Evolutionary conservation across 1,140 invertebrate genomes (phyloP), one percentile per base, ranked within the genome.

Genomic region (Pentalonia nigronervosa): DNA sequence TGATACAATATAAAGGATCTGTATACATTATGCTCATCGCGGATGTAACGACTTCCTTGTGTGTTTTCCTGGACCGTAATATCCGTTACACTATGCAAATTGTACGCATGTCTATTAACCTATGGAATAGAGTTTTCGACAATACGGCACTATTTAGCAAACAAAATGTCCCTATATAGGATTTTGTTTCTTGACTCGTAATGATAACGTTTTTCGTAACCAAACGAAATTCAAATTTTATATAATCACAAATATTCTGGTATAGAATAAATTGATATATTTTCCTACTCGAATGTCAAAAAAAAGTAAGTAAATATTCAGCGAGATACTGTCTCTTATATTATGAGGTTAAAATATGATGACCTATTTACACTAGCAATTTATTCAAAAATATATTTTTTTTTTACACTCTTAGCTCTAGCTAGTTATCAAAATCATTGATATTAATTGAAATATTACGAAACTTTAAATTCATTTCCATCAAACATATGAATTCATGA

Each of bases 21-120:
- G 47, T 36, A 53, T 53, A 36, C 47, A 53, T 53, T 53, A 89
- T 89, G 30, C 25, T 89, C 48, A 89, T 89, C 23, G 48, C 34
- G 34, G 88, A 56, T 56, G 34, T 41, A 89, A 89, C 34, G 88
- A 89, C 88, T 89, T 89, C 50, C 48, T 89, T 53, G n/a, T 50
- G 17, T 34, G 48, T 53, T 89, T 53, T 89, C n/a, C 87, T 53
- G 48, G 23, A 89, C 48, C 50, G 23, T 41, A 56, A 89, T 89
- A 89, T 89, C 50, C 50, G 34, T 34, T 9, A 34, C 3, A 56
- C 34, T 20, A 56, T 36, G 25, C 88, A 56, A 89, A 89, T 89
- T 53, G 86, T 87, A 21, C 86, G 45, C 47, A 48, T 87, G 47
- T 87, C 45, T 87, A 87, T 48, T 48, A 48, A 41, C 36, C 83